Base-by-base conservation (phyloP, 2,113 vertebrate species). In the Oryzias celebensis region DNA sequence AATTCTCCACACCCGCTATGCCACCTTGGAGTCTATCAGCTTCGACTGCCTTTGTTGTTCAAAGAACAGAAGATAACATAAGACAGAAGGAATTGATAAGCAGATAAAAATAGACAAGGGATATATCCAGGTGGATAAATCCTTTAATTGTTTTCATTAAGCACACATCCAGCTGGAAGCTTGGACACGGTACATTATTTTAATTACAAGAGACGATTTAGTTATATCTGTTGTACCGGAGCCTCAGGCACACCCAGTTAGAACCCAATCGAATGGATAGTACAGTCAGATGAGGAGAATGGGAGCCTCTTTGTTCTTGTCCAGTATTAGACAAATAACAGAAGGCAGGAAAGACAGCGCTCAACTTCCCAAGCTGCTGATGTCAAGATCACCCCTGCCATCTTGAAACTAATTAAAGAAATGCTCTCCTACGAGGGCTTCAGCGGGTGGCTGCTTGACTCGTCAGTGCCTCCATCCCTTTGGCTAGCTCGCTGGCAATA, bases 121-220 rank as follows among this genome's bases (percentile, higher is more conserved):
- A 81, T 89, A 75, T 88, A 90, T 82, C 75, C 83, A 91, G 90
- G 89, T 91, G 88, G 88, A 18, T 90, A 83, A 78, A 84, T 83
- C 78, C 55, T 78, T 78, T 90, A 90, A 92, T 90, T 86, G 81
- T 78, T 90, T 86, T 80, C 76, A 72, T 84, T 86, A 86, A 92
- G 89, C 71, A 82, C 82, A 87, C 66, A 83, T 78, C 65, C 80
- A 73, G 84, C 82, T 83, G 78, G 72, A 87, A 88, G 79, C 77
- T 46, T 60, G 81, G 85, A 83, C 82, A 85, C 62, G 81, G 69
- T 83, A 87, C 85, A 88, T 84, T 68, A 67, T 90, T 89, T 90
- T 90, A 91, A 92, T 92, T 87, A 91, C 82, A 79, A 80, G 83
- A 82, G 81, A 79, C 87, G 92, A 92, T 91, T 93, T 91, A 91